These are phyloP conservation scores for Fragum fragum DNA, from an alignment of 2,888 invertebrate genomes.

Conservation along the genomic window DNA sequence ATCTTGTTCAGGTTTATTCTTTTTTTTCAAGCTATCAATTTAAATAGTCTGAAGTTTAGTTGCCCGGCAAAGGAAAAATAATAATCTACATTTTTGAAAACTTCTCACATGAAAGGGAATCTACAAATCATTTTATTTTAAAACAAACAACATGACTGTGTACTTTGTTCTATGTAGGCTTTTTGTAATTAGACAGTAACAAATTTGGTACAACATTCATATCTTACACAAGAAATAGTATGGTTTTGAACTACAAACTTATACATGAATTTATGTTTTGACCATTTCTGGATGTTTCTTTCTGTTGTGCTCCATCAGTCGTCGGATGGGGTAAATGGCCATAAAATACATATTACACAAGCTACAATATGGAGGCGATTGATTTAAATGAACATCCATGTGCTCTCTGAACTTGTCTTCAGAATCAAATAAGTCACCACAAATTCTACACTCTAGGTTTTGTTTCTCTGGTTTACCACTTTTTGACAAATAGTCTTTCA, in stretches of 20 bases:
- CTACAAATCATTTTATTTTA: no score
- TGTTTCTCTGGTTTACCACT: slow-evolving; percentile 48
- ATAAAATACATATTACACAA: slow-evolving; percentile 67
- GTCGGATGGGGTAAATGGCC: slow-evolving; percentile 62
- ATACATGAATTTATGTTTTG: slow-evolving; percentile 13
- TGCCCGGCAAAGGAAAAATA: no score
- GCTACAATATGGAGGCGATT: slow-evolving; percentile 60
- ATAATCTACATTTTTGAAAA: no score
- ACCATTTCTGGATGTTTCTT: slow-evolving; percentile 59
- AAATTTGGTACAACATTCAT: neutral
- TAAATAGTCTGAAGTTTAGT: no score
- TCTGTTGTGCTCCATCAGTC: slow-evolving; percentile 58
- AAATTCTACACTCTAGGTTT: slow-evolving; percentile 58
- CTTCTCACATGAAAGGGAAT: no score
- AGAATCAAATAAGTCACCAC: slow-evolving; percentile 47
- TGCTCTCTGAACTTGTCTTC: slow-evolving; percentile 45
- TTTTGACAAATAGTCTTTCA: slow-evolving; percentile 47
- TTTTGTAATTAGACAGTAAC: neutral
- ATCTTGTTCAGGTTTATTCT: no score
- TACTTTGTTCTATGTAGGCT: neutral
- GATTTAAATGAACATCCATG: slow-evolving; percentile 59
- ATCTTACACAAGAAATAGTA: neutral
- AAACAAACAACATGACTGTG: no score
- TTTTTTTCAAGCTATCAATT: no score
- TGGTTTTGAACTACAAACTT: neutral